Evolutionary conservation across 1,140 invertebrate species (phyloP), one percentile per base, ranked within the genome.

Genomic region (Pararge aegeria): DNA sequence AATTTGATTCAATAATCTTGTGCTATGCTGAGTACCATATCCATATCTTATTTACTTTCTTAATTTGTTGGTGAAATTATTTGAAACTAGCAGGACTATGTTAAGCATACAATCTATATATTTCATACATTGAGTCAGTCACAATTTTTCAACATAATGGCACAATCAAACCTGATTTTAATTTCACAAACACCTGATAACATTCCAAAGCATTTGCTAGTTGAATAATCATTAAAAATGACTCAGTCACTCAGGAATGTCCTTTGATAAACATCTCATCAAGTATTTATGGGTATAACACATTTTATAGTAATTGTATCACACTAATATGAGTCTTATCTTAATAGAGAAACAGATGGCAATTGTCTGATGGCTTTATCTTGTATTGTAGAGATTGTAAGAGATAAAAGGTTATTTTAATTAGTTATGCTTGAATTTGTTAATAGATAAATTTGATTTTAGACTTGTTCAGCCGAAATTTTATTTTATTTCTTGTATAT

Each of bases 181-280:
- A 34, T 34, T 34, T 34, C 30, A 34, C 30, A 34, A 34, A 34
- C 30, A 34, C 30, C 30, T 34, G 30, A 34, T 34, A 34, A 34
- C 30, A 34, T 34, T 34, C 30, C 30, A 34, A 34, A 34, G 9
- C 30, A 12, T 12, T 34, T 34, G 30, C 30, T 34, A 34, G 30
- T 34, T 34, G 30, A 34, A 34, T 34, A 34, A 34, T 34, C 10
- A 12, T 18, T 46, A 20, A 20, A 21, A 48, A 27, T 49, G 46
- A 49, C 46, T 49, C 27, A 49, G 46, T 15, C 6, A 2, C 46
- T 27, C 24, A 49, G 46, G 46, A 49, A 49, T 49, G 46, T 49
- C 20, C 24, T 49, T 49, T 49, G 46, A 49, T 49, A 49, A 49
- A 49, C 46, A 49, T 49, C 46, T 49, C 13, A 49, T 49, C 21